Conservation (phyloP, 2,113 vertebrate species). For the Cervus canadensis region DNA sequence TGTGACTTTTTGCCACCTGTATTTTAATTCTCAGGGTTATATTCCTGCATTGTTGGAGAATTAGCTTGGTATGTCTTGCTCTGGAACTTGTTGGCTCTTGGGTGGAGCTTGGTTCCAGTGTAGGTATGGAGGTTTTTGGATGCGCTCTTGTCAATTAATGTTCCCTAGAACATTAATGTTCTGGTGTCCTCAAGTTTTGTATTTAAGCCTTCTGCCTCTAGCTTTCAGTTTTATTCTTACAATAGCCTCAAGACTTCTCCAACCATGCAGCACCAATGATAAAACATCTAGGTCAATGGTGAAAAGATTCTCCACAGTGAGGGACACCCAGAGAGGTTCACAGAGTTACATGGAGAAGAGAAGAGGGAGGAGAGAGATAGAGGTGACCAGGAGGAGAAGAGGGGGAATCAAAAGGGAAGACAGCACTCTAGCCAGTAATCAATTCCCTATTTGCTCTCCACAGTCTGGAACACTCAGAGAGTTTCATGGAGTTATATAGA, state of each 20-base stretch:
- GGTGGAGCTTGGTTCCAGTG: not conserved
- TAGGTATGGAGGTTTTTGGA: not conserved
- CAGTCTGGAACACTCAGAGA: no score
- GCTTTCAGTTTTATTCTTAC: not conserved
- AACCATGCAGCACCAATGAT: not conserved
- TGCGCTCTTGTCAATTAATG: not conserved
- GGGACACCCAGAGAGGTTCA: not conserved
- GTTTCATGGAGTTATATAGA: no score
- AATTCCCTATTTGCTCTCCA: no score
- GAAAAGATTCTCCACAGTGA: not conserved
- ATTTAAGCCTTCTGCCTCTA: not conserved
- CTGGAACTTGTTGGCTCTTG: not conserved
- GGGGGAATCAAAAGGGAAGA: not conserved
- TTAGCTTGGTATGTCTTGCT: not conserved
- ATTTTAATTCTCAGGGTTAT: not conserved
- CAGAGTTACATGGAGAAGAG: not conserved
- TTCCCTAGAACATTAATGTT: not conserved
- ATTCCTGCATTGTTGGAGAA: not conserved
- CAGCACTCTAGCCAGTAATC: no score
- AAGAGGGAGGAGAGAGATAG: not conserved
- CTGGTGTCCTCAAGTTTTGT: not conserved
- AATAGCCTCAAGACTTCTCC: not conserved
- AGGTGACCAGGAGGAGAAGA: not conserved
- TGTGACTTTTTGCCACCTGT: not conserved
- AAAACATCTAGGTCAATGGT: not conserved